phyloP scores from a whole-genome alignment of 2,888 invertebrate genomes.

The Drosophila peninsularis region DNA sequence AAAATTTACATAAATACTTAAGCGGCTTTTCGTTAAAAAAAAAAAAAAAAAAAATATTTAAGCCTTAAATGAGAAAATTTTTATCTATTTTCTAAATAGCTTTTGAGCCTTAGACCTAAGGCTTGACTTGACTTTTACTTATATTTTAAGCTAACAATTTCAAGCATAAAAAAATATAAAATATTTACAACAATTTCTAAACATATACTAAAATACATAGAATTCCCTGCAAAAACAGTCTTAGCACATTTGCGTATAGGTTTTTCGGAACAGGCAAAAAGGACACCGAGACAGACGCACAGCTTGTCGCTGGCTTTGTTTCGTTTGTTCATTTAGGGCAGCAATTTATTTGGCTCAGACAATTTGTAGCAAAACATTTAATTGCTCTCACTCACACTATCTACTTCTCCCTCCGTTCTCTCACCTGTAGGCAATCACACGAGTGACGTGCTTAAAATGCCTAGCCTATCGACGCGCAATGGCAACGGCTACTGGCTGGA shows the following conservation, averaged over 20 bases:
- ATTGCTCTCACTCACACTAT: constrained; percentile 56
- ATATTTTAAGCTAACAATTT: too few relatives aligned
- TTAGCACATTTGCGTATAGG: not conserved
- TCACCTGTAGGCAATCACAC: constrained; percentile 83
- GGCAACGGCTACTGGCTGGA: constrained; percentile 85
- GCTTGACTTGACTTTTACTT: too few relatives aligned
- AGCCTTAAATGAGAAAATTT: too few relatives aligned
- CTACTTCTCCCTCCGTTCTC: constrained; percentile 7
- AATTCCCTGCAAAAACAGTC: not conserved
- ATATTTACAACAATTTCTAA: not conserved
- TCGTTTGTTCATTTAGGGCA: constrained; percentile 58
- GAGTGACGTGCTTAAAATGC: constrained; percentile 85
- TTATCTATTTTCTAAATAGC: too few relatives aligned
- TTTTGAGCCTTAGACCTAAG: too few relatives aligned
- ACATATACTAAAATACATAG: not conserved
- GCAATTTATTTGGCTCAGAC: constrained; percentile 72
- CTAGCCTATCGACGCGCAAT: constrained; percentile 84
- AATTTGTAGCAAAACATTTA: constrained; percentile 78
- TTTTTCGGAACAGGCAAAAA: constrained; percentile 36
- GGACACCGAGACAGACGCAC: not conserved
- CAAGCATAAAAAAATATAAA: too few relatives aligned
- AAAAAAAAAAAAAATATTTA: too few relatives aligned
- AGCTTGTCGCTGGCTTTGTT: not conserved
- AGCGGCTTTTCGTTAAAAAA: too few relatives aligned
- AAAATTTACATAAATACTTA: too few relatives aligned